Conservation (phyloP, 2,888 invertebrate species). For the Pseudoips prasinana region DNA sequence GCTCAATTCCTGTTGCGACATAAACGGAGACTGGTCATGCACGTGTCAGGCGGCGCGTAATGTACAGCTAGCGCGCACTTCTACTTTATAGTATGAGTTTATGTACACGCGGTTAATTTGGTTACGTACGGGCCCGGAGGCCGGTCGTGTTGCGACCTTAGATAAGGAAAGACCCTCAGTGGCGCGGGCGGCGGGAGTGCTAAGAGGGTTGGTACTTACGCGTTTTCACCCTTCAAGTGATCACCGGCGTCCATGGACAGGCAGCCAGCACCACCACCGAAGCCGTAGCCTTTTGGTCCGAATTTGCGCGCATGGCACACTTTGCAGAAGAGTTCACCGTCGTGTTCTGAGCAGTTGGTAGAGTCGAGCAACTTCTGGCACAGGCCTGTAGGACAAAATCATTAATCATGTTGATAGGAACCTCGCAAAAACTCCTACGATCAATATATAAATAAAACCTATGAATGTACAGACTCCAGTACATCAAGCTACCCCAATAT, state of each 20-base stretch:
- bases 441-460: too few relatives aligned
- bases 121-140: conserved; percentile 78
- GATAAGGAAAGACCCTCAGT: conserved; percentile 83
- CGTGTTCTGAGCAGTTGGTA: conserved; percentile 98
- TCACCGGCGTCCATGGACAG: conserved; percentile 97
- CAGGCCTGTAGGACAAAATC: conserved; percentile 89
- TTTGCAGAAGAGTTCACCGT: conserved; percentile 98
- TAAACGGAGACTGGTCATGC: conserved; percentile 82
- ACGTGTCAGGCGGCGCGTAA: conserved; percentile 78
- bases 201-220: conserved; percentile 85
- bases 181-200: conserved; percentile 78
- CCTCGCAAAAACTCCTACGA: too few relatives aligned
- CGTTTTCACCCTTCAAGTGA: conserved; percentile 87
- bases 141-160: conserved; percentile 71
- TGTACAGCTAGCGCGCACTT: conserved; percentile 80
- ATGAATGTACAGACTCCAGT: too few relatives aligned
- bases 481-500: too few relatives aligned
- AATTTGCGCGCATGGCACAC: conserved; percentile 98
- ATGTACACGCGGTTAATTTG: conserved; percentile 81
- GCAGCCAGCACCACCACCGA: conserved; percentile 98
- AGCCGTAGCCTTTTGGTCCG: conserved; percentile 99
- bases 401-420: conserved; percentile 10
- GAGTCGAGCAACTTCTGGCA: conserved; percentile 99
- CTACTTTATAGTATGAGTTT: conserved; percentile 71
- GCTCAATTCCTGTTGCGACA: conserved; percentile 81